These are phyloP conservation scores for Paelopatides confundens DNA, from an alignment of 53 echinoderm and acorn worm genomes.

Conservation along the genomic window DNA sequence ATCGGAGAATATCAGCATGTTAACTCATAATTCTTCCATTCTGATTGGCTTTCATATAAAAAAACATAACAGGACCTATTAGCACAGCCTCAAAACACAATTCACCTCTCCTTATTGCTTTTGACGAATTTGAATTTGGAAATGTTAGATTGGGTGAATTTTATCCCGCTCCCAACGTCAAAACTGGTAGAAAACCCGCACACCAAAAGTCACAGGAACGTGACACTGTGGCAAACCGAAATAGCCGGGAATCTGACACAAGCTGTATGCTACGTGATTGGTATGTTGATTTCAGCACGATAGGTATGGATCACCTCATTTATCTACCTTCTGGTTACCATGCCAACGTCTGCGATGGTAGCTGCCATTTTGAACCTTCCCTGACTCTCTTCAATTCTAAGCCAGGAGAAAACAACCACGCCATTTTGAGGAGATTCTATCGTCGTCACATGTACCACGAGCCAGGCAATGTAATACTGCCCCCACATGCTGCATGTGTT, in stretches of 20 bases:
- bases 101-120: neutral
- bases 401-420: neutral
- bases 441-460: neutral
- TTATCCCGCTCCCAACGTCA: neutral
- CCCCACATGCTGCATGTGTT: neutral
- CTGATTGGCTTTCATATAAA: neutral
- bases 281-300: neutral
- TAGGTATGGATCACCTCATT: neutral
- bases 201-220: neutral
- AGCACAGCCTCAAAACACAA: neutral
- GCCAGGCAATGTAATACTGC: neutral
- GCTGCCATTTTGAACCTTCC: neutral
- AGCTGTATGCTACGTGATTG: neutral
- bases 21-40: neutral
- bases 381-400: neutral
- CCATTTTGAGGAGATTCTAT: neutral
- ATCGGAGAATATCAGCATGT: neutral
- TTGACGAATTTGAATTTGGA: neutral
- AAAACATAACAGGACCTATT: neutral
- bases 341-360: constrained; percentile 7
- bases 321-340: neutral
- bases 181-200: neutral
- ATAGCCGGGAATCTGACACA: neutral
- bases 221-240: neutral
- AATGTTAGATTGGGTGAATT: neutral